A percentile compares a stretch with the other conserved stretches of the same genome.
phyloP scores from a whole-genome alignment of 2,113 vertebrate species.

The Benitochromis conjunctus region DNA sequence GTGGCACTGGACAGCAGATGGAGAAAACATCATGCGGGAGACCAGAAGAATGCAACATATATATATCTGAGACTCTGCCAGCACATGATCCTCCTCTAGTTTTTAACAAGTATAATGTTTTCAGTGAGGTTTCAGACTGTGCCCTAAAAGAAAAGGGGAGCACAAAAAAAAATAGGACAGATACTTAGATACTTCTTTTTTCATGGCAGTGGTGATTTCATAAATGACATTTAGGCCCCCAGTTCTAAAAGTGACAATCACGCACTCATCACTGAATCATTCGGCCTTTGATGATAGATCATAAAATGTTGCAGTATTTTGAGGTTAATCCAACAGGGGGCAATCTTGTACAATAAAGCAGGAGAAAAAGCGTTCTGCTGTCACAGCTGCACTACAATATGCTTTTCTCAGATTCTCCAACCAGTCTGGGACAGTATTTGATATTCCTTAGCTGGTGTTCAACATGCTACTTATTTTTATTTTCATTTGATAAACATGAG shows the following conservation, averaged over 20 bases:
- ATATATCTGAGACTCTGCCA: conserved; percentile 11
- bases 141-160: neutral
- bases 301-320: neutral
- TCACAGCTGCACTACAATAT: neutral
- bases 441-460: neutral
- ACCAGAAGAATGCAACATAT: conserved; percentile 17
- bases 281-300: neutral
- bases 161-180: neutral
- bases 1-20: conserved; percentile 71
- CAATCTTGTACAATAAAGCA: conserved; percentile 52
- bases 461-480: neutral
- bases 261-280: neutral
- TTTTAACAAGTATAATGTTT: neutral
- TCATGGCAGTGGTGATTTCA: neutral
- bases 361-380: neutral
- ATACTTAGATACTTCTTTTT: neutral
- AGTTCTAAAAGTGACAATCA: neutral
- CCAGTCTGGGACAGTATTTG: neutral
- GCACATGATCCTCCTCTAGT: neutral
- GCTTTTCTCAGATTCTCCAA: neutral
- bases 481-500: neutral
- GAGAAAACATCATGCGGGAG: conserved; percentile 57
- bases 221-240: neutral
- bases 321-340: conserved; percentile 50
- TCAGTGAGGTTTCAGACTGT: neutral